Conservation (phyloP, 2,113 vertebrate species). For the Solenodon paradoxus region DNA sequence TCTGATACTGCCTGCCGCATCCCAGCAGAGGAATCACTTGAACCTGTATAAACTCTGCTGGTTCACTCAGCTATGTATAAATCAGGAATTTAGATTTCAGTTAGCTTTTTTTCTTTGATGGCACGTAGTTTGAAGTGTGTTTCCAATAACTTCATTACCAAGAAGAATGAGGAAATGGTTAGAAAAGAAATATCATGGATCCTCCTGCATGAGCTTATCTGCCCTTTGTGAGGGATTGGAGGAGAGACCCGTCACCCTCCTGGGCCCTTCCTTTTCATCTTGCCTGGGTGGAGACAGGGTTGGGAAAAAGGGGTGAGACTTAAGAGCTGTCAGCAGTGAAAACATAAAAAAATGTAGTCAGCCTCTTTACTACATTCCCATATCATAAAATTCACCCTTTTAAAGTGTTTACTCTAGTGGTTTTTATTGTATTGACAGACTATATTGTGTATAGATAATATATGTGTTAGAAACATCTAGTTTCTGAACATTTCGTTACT, state of each 20-base stretch:
- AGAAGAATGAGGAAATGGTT: no score
- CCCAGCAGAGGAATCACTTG: background rate
- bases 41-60: no score
- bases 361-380: background rate
- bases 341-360: background rate
- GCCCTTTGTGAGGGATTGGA: no score
- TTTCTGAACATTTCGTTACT: conserved; percentile 8
- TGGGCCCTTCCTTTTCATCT: background rate
- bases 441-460: background rate
- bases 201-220: no score
- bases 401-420: background rate
- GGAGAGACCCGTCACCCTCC: no score
- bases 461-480: background rate
- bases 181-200: no score
- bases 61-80: no score
- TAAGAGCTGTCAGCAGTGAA: background rate
- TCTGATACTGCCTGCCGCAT: background rate
- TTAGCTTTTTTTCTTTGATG: no score
- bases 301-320: background rate
- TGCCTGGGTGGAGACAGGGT: background rate
- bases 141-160: no score
- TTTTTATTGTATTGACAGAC: background rate
- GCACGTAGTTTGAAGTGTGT: no score
- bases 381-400: background rate
- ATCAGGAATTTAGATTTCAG: no score